phyloP scores from a whole-genome alignment of 2,888 invertebrate genomes.

The Trichogramma dendrolimi region DNA sequence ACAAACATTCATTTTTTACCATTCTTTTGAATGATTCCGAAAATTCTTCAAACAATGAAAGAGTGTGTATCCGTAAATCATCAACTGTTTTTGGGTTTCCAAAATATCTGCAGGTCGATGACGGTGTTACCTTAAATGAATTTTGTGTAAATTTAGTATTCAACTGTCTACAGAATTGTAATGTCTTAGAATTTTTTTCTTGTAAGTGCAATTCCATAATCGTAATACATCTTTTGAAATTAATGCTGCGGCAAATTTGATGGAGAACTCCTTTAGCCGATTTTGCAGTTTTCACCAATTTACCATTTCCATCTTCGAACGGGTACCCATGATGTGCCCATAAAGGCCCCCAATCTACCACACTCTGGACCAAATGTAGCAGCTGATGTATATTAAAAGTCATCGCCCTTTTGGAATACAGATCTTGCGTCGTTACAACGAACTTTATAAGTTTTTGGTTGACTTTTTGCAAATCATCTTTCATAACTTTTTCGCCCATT shows the following conservation, averaged over 20 bases:
- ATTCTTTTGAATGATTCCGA: no score
- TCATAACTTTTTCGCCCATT: not conserved
- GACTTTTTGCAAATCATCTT: not conserved
- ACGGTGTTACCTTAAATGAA: no score
- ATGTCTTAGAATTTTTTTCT: no score
- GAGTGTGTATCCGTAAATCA: no score
- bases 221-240: not conserved
- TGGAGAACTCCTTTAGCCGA: conserved; percentile 21
- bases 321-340: conserved; percentile 13
- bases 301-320: conserved; percentile 22
- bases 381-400: conserved; percentile 21
- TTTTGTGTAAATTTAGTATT: no score
- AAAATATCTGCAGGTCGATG: no score
- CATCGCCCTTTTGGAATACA: conserved; percentile 11
- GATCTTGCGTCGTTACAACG: not conserved
- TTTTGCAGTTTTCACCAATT: conserved; percentile 16
- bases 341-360: conserved; percentile 16
- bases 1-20: no score
- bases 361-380: conserved; percentile 9
- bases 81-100: no score
- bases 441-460: conserved; percentile 7
- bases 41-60: no score
- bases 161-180: no score
- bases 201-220: no score
- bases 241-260: not conserved